Evolutionary conservation across 2,888 invertebrate genomes (phyloP).

Genomic region (Orgyia antiqua): DNA sequence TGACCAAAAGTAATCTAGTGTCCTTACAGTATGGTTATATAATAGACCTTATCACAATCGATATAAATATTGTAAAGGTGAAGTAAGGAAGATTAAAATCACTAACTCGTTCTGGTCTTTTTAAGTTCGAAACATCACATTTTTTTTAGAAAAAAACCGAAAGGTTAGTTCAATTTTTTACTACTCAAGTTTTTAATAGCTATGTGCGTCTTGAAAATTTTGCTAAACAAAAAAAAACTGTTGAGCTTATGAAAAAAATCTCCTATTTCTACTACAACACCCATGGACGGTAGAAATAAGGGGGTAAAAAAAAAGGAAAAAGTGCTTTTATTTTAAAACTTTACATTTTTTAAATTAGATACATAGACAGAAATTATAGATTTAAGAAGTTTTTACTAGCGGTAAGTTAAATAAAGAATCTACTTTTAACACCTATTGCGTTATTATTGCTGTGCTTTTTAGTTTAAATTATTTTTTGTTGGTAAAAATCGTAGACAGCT

Average conservation of each 20-base stretch:
- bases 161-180: constrained; percentile 20
- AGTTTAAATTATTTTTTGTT: constrained; percentile 21
- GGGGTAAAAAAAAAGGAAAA: constrained; percentile 22
- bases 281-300: constrained; percentile 69
- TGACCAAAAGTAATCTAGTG: constrained; percentile 12
- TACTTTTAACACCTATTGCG: constrained; percentile 58
- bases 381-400: constrained; percentile 56
- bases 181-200: constrained; percentile 20
- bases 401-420: constrained; percentile 54
- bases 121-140: constrained; percentile 31
- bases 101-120: constrained; percentile 30
- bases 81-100: constrained; percentile 29
- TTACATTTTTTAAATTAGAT: background rate
- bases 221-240: constrained; percentile 3
- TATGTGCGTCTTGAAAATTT: constrained; percentile 23
- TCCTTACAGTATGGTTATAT: constrained; percentile 21
- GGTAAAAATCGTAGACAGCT: constrained; percentile 38
- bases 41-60: constrained; percentile 27
- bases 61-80: constrained; percentile 28
- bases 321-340: constrained; percentile 17
- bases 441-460: constrained; percentile 66
- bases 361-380: background rate
- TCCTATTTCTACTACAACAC: constrained; percentile 59
- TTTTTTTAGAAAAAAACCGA: constrained; percentile 14
- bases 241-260: constrained; percentile 27